A percentile compares a stretch with the other conserved stretches of the same genome.
Conservation (phyloP, 2,888 invertebrate species). For the Spodoptera exigua region DNA sequence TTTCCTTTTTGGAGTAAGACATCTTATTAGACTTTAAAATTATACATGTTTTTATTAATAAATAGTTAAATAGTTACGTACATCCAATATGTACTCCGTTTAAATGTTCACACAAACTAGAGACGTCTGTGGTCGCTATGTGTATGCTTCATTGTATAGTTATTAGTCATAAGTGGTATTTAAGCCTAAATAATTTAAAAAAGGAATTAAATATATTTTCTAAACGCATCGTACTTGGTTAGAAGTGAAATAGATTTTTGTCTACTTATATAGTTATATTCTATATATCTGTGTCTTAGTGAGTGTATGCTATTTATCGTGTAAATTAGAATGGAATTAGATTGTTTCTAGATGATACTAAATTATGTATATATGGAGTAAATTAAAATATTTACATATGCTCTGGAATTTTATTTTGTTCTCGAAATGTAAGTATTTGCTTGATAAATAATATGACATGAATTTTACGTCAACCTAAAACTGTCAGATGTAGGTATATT, state of each 20-base stretch:
- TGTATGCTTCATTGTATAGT: background rate
- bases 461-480: too few relatives aligned
- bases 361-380: slow-evolving; percentile 68
- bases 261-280: slow-evolving; percentile 31
- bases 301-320: slow-evolving; percentile 56
- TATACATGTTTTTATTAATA: too few relatives aligned
- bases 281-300: slow-evolving; percentile 47
- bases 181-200: slow-evolving; percentile 23
- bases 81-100: too few relatives aligned
- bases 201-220: slow-evolving; percentile 25
- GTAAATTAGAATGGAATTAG: slow-evolving; percentile 51
- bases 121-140: too few relatives aligned
- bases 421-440: too few relatives aligned
- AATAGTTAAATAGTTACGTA: too few relatives aligned
- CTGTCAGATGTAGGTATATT: too few relatives aligned
- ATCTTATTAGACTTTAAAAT: too few relatives aligned
- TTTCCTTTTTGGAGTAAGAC: too few relatives aligned
- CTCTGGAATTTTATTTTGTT: background rate
- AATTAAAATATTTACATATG: slow-evolving; percentile 72
- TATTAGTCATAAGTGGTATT: background rate
- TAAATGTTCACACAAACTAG: too few relatives aligned
- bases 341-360: slow-evolving; percentile 62
- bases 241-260: slow-evolving; percentile 56
- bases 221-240: slow-evolving; percentile 33
- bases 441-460: too few relatives aligned